Base-by-base conservation (phyloP, 2,797 vertebrate species). In the Cossypha dichroa region DNA sequence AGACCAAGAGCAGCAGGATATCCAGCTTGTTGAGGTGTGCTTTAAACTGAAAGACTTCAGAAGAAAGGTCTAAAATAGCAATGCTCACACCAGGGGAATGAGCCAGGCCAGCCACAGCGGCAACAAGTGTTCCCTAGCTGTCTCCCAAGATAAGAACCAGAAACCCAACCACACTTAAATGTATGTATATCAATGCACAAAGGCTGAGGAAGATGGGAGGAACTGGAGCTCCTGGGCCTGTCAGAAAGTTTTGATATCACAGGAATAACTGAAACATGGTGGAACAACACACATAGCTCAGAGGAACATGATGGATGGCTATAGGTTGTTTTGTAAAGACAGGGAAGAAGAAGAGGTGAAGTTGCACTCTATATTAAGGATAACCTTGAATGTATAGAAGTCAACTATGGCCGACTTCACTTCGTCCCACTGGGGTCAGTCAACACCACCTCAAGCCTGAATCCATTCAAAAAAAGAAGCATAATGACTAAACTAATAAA, bases 41-140 rank as follows among this genome's bases (percentile, higher is more conserved):
- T 70, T 58, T 51, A 33, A 45, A 51, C n/a, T 3, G 43, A 51
- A 70, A 41, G 10, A 5, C 36, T 56, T 63, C 0, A 1, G n/a
- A 36, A 76, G 20, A 10, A 13, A 46, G 5, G 14, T 51, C 20
- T 45, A 13, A 69, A 69, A 12, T 26, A 68, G n/a, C 12, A 63
- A 26, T 8, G 8, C 5, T 56, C 43, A 22, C 0, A 0, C 14
- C 49, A 76, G 11, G 33, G n/a, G 28, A 69, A 31, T 5, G 29
- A 43, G 9, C 20, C 49, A 82, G 10, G 36, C 2, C 10, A 59
- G 29, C 9, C 21, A 85, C 7, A 69, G 16, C 12, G 69, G n/a
- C 0, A 7, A 31, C 4, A 38, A 78, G 25, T 18, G 9, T 23
- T 62, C 36, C 36, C 52, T 38, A 49, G n/a, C 8, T 56, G 7